These are phyloP conservation scores for Chrosomus eos DNA, from an alignment of 2,797 vertebrate species.

Conservation along the genomic window DNA sequence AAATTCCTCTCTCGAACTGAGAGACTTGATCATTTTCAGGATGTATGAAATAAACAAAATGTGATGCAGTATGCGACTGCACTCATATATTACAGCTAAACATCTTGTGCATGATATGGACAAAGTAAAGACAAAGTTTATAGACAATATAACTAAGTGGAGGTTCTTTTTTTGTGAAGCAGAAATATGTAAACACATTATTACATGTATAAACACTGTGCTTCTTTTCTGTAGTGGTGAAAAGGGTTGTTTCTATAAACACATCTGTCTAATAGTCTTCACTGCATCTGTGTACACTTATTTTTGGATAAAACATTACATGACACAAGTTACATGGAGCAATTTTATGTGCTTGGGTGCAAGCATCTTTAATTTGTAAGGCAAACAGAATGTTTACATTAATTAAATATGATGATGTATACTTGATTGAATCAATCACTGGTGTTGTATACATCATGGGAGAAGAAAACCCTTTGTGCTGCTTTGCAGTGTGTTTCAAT, in stretches of 20 bases:
- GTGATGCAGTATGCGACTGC: neutral
- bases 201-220: slow-evolving; percentile 35
- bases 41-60: slow-evolving; percentile 33
- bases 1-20: slow-evolving; percentile 17
- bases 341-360: neutral
- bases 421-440: neutral
- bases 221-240: slow-evolving; percentile 23
- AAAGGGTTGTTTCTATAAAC: slow-evolving; percentile 34
- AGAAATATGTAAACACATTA: slow-evolving; percentile 45
- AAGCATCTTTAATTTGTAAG: slow-evolving; percentile 23
- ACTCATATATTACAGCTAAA: slow-evolving; percentile 23
- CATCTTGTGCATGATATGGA: slow-evolving; percentile 19
- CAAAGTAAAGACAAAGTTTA: slow-evolving; percentile 2
- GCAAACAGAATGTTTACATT: slow-evolving; percentile 20
- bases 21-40: slow-evolving; percentile 29
- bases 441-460: neutral
- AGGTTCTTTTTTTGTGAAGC: slow-evolving; percentile 18
- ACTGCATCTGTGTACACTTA: slow-evolving; percentile 7
- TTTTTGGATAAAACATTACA: slow-evolving; percentile 8
- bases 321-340: neutral
- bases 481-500: neutral
- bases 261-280: slow-evolving; percentile 36
- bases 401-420: neutral
- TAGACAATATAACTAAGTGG: slow-evolving; percentile 18
- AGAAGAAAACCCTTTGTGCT: neutral